Conservation (phyloP, 2,888 invertebrate species). For the Melanchra persicariae region DNA sequence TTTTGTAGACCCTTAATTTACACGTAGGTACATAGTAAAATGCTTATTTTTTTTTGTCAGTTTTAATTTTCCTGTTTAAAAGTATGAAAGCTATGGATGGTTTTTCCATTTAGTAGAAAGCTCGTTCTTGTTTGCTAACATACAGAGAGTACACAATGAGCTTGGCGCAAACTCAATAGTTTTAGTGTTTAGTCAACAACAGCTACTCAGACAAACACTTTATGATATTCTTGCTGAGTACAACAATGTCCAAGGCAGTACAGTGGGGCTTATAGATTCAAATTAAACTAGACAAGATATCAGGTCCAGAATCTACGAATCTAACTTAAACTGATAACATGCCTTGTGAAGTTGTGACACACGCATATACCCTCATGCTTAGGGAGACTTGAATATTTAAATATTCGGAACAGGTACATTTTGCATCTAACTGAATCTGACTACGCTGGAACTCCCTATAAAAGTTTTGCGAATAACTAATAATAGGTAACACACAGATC, state of each 20-base stretch:
- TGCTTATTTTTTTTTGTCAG: conserved; percentile 51
- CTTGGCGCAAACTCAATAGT: conserved; percentile 30
- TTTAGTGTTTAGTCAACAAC: conserved; percentile 33
- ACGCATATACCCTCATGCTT: too few species aligned
- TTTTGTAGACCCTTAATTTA: conserved; percentile 39
- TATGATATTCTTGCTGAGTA: background rate
- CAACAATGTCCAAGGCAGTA: background rate
- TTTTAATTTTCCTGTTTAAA: conserved; percentile 35
- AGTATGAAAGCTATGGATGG: conserved; percentile 37
- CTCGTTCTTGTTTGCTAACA: conserved; percentile 34
- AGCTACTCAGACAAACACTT: background rate
- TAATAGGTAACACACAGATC: background rate
- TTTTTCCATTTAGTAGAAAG: conserved; percentile 42
- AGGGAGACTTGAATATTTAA: too few species aligned
- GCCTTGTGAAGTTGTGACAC: too few species aligned
- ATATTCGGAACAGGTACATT: too few species aligned
- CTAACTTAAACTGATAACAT: too few species aligned
- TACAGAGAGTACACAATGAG: conserved; percentile 34
- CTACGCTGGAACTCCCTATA: background rate
- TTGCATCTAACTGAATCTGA: too few species aligned
- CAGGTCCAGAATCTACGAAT: too few species aligned
- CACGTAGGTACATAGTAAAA: conserved; percentile 25
- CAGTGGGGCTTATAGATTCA: background rate
- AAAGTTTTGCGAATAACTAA: background rate
- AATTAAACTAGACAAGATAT: too few species aligned